phyloP scores from a whole-genome alignment of 2,888 invertebrate genomes.

The Parthenolecanium corni region DNA sequence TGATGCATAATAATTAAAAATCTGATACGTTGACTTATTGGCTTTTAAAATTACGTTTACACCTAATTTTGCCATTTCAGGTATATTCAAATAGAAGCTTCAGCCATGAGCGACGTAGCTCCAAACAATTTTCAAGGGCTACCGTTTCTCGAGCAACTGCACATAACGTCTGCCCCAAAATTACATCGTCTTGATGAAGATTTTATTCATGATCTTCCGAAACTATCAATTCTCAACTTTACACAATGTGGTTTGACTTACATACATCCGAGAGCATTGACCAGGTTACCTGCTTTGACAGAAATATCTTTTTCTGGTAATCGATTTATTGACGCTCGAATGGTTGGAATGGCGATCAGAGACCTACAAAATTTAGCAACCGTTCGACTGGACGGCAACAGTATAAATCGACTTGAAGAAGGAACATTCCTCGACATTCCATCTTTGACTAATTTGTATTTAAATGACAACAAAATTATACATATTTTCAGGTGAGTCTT shows the following conservation, averaged over 20 bases:
- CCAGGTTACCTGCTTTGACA: constrained; percentile 55
- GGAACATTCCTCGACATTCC: constrained; percentile 69
- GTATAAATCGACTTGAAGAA: constrained; percentile 57
- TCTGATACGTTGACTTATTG: too few relatives aligned
- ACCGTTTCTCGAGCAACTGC: constrained; percentile 60
- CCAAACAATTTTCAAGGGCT: constrained; percentile 52
- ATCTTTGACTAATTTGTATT: constrained; percentile 51
- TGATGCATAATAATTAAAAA: too few relatives aligned
- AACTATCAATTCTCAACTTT: constrained; percentile 59
- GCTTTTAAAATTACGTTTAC: too few relatives aligned
- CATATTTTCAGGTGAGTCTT: constrained; percentile 43
- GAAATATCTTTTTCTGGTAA: constrained; percentile 62
- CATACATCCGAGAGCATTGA: constrained; percentile 64
- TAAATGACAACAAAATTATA: constrained; percentile 61
- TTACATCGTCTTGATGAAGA: constrained; percentile 60
- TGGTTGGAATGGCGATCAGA: constrained; percentile 64
- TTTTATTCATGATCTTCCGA: constrained; percentile 55
- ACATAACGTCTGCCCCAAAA: constrained; percentile 52
- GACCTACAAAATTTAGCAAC: constrained; percentile 61
- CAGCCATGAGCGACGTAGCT: constrained; percentile 51
- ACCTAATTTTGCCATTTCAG: too few relatives aligned
- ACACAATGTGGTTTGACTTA: constrained; percentile 62
- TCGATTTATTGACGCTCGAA: constrained; percentile 62
- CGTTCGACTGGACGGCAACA: constrained; percentile 58
- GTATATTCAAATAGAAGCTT: constrained; percentile 57